Evolutionary conservation across 1,140 invertebrate genomes (phyloP), one percentile per base, ranked within the genome.

Genomic region (Drosophila pectinifera): DNA sequence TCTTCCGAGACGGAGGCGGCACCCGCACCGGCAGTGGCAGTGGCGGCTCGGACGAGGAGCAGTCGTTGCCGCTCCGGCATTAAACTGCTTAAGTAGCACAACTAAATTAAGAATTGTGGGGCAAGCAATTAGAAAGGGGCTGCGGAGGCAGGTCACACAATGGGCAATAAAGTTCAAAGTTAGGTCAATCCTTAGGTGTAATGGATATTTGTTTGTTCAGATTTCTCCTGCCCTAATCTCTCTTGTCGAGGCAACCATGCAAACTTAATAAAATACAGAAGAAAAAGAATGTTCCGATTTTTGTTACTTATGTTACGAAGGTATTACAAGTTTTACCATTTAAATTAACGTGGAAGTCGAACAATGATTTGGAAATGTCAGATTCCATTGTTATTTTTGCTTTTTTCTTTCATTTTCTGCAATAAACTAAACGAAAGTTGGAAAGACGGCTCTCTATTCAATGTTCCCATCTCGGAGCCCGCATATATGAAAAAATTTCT

Each of bases 11-110:
- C 51, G 46, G 26, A 20, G 34, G 16, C 22, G 39, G 38, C 45
- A 11, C 14, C 22, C 8, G 28, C 28, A 31, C 28, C 28, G 3
- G 26, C 26, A 28, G 2, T 4, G 36, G 46, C 16, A 24, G 45
- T 26, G 53, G 45, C 62, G 22, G 42, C 18, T n/a, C 7, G 36
- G 39, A 56, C 64, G 24, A 69, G 39, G 22, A 69, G 67, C 26
- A 57, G 49, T 57, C 41, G 13, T 18, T 38, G 59, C 63, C 42
- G 51, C 56, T 34, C 49, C 49, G 49, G 82, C 69, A 85, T 88
- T 86, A 88, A 88, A 86, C 83, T 86, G 83, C 79, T 86, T 86
- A 86, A 86, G 82, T 86, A 88, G 79, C 83, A 88, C 83, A 86
- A 88, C 82, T 86, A 88, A 86, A 86, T 86, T 83, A 86, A 82